These are phyloP conservation scores for Mamestra brassicae DNA, from an alignment of 2,888 invertebrate genomes.

Conservation along the genomic window DNA sequence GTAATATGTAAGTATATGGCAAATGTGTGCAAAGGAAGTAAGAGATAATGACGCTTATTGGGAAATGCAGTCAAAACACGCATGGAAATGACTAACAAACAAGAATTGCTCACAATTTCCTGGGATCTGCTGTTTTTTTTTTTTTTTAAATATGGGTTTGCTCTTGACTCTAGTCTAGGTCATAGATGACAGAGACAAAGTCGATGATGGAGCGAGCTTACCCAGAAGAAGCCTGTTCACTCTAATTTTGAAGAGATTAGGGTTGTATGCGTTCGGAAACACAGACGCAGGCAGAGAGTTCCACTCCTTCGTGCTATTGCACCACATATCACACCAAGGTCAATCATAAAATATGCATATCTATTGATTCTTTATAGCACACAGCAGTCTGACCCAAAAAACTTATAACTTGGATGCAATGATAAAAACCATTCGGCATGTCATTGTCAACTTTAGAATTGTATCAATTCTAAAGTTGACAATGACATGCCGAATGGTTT, in stretches of 20 bases:
- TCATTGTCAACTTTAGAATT: conserved; percentile 12
- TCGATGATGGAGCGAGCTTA: too few relatives aligned
- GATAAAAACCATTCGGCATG: conserved; percentile 15
- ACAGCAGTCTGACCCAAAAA: conserved; percentile 26
- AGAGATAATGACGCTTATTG: conserved; percentile 22
- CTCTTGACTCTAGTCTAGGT: too few relatives aligned
- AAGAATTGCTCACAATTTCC: conserved; percentile 32
- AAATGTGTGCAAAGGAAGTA: conserved; percentile 6
- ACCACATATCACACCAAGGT: conserved; percentile 34
- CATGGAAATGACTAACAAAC: conserved; percentile 25
- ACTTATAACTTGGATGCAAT: conserved; percentile 15
- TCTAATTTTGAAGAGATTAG: too few relatives aligned
- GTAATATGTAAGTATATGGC: conserved; percentile 6
- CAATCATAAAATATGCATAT: conserved; percentile 28
- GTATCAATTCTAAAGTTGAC: conserved; percentile 7
- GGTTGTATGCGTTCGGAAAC: too few relatives aligned
- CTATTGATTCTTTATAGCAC: not conserved
- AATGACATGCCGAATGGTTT: conserved; percentile 12
- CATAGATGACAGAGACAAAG: too few relatives aligned
- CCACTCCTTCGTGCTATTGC: conserved; percentile 38
- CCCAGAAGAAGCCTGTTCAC: too few relatives aligned
- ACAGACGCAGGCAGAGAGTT: too few relatives aligned
- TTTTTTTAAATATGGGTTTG: too few relatives aligned
- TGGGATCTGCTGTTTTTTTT: conserved; percentile 27
- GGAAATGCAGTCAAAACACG: conserved; percentile 33